These are phyloP conservation scores for Dinothrombium tinctorium DNA, from an alignment of 1,140 invertebrate species.

Conservation along the genomic window DNA sequence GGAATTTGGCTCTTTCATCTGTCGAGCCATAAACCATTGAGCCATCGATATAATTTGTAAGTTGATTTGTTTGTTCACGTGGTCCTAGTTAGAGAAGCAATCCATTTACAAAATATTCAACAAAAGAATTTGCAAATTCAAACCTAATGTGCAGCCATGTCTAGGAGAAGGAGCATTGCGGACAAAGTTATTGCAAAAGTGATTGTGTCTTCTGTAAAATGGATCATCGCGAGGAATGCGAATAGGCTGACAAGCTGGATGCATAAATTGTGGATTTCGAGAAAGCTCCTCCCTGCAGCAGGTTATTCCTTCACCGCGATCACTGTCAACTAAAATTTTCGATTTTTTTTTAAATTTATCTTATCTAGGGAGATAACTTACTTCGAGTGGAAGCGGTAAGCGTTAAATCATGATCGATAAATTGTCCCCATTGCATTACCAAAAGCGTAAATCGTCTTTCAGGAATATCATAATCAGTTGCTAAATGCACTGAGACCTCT, in stretches of 20 bases:
- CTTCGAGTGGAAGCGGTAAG: slow-evolving; percentile 9
- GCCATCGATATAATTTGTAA: slow-evolving; percentile 86
- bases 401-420: slow-evolving; percentile 12
- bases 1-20: slow-evolving; percentile 8
- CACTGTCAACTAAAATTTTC: slow-evolving; percentile 18
- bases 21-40: slow-evolving; percentile 88
- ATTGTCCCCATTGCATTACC: slow-evolving; percentile 48
- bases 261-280: slow-evolving; percentile 1
- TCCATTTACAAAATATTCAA: background rate
- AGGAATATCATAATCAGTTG: slow-evolving; percentile 12
- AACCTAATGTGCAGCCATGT: slow-evolving; percentile 13
- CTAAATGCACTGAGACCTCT: slow-evolving; percentile 12
- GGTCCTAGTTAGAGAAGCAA: slow-evolving; percentile 18
- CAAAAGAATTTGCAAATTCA: background rate
- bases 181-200: slow-evolving; percentile 15
- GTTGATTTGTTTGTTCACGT: slow-evolving; percentile 85
- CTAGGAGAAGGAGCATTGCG: slow-evolving; percentile 11
- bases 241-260: slow-evolving; percentile 16
- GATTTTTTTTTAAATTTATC: slow-evolving; percentile 12
- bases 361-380: slow-evolving; percentile 6
- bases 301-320: slow-evolving; percentile 12
- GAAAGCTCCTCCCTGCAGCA: slow-evolving; percentile 16
- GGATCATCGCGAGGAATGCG: slow-evolving; percentile 13
- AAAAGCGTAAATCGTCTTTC: slow-evolving; percentile 27
- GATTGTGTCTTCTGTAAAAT: slow-evolving; percentile 13